Evolutionary conservation across 2,113 vertebrate genomes (phyloP).

Genomic region (human (Homo sapiens)): GRCh38 chr22:19126001-19126500

Average conservation of each 20-base stretch:
- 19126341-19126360: neutral
- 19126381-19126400: neutral
- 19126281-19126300: neutral
- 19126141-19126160: no score
- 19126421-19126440: neutral
- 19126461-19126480: neutral
- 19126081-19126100: neutral
- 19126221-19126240: neutral
- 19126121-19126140: rapidly evolving
- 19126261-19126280: neutral
- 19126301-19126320: neutral
- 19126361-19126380: neutral
- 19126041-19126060: no score
- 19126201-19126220: neutral
- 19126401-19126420: neutral
- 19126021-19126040: neutral
- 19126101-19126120: neutral
- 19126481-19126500: neutral
- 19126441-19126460: neutral
- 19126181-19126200: neutral
- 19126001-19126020: neutral
- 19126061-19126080: neutral
- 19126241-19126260: neutral
- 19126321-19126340: neutral
- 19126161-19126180: neutral